phyloP scores from a whole-genome alignment of 2,113 vertebrate species.

The Rana temporaria region DNA sequence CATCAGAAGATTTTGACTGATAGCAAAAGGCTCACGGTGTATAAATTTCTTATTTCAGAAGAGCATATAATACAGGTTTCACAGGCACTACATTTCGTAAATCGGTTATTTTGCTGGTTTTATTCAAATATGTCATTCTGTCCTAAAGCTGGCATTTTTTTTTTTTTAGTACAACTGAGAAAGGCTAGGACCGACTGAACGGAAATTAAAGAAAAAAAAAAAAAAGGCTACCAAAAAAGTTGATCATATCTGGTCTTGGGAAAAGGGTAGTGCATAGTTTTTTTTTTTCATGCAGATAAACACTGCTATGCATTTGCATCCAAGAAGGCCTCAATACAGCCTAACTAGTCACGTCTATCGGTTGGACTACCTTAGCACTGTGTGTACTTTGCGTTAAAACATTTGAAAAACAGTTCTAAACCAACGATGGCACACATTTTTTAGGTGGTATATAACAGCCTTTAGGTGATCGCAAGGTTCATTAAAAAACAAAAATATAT shows the following conservation, averaged over 20 bases:
- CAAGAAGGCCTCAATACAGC: constrained; percentile 88
- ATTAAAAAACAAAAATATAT: too few species aligned
- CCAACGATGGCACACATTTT: constrained; percentile 76
- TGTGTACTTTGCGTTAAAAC: constrained; percentile 89
- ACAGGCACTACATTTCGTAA: constrained; percentile 99
- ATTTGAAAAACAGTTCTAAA: constrained; percentile 74
- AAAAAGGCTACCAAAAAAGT: constrained; percentile 83
- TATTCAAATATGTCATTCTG: constrained; percentile 84
- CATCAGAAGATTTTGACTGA: constrained; percentile 95
- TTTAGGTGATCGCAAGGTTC: constrained; percentile 82
- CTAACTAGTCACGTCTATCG: constrained; percentile 83
- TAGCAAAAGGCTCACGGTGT: constrained; percentile 97
- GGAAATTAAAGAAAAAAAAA: constrained; percentile 62
- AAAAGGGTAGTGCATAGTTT: constrained; percentile 94
- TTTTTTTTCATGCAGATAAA: constrained; percentile 89
- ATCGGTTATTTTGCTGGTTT: constrained; percentile 98
- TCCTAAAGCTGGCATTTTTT: constrained; percentile 92
- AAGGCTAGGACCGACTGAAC: constrained; percentile 91
- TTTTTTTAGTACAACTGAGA: constrained; percentile 79
- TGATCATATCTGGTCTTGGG: constrained; percentile 78
- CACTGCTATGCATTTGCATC: constrained; percentile 91
- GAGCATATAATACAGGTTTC: constrained; percentile 98
- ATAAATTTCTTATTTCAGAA: constrained; percentile 91
- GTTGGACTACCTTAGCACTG: constrained; percentile 92
- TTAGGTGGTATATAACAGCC: constrained; percentile 83